Conservation (phyloP, 2,113 vertebrate genomes). For the Tympanuchus pallidicinctus region DNA sequence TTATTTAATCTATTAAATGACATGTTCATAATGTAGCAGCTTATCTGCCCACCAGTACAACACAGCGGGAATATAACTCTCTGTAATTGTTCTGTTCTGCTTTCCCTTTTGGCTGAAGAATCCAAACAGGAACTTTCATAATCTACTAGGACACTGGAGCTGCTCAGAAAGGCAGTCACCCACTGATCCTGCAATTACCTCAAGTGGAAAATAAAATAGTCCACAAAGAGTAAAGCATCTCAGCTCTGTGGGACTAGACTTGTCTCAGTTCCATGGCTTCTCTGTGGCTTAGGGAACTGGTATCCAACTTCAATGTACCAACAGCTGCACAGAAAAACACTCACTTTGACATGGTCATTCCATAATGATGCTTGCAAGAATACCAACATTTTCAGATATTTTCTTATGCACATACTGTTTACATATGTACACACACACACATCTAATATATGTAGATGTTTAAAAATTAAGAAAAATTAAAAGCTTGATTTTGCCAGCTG, state of each 20-base stretch:
- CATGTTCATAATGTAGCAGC: background rate
- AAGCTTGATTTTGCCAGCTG: background rate
- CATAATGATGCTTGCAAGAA: background rate
- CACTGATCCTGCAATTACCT: background rate
- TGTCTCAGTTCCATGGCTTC: background rate
- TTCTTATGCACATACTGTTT: background rate
- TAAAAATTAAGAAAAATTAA: background rate
- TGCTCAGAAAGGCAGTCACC: background rate
- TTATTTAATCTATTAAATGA: constrained; percentile 37
- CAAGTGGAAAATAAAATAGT: background rate
- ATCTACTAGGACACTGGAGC: background rate
- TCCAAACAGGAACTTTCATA: background rate
- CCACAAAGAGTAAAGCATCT: background rate
- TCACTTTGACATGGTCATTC: background rate
- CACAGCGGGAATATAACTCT: background rate
- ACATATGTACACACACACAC: background rate
- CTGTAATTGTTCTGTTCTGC: background rate
- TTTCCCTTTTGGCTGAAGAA: constrained; percentile 10
- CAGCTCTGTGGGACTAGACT: background rate
- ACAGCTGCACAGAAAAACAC: background rate
- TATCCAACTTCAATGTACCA: background rate
- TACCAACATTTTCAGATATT: background rate
- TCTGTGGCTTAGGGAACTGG: background rate
- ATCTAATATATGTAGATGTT: background rate
- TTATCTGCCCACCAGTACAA: background rate